A percentile compares a stretch with the other conserved stretches of the same genome.
phyloP scores from a whole-genome alignment of 2,888 invertebrate genomes.

The Chrysodeixis includens region DNA sequence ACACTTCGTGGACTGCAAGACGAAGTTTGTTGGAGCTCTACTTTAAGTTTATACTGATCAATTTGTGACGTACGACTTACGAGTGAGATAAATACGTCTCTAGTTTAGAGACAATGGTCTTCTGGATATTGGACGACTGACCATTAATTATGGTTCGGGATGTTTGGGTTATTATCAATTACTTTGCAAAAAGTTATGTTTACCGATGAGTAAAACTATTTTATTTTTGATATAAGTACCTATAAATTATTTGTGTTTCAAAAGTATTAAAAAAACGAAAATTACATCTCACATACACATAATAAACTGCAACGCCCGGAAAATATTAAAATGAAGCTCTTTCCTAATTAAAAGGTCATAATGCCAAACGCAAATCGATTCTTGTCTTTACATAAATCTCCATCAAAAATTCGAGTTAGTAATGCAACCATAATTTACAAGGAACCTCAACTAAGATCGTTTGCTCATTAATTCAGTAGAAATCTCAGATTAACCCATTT shows the following conservation, averaged over 20 bases:
- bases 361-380: neutral
- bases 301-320: too few species aligned
- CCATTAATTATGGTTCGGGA: too few species aligned
- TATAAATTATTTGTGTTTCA: too few species aligned
- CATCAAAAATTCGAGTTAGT: neutral
- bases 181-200: too few species aligned
- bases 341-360: neutral
- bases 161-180: neutral
- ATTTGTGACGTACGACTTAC: neutral
- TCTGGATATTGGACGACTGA: neutral
- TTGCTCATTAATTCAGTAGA: slow-evolving; percentile 14
- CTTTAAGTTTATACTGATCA: slow-evolving; percentile 2
- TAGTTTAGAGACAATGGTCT: neutral
- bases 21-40: slow-evolving; percentile 18
- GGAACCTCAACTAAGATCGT: neutral
- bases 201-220: too few species aligned
- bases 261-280: too few species aligned
- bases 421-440: slow-evolving; percentile 4
- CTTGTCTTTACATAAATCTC: neutral
- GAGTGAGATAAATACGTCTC: neutral
- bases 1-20: slow-evolving; percentile 36
- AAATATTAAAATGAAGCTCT: too few species aligned
- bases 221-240: too few species aligned
- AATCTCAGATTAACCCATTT: slow-evolving; percentile 18
- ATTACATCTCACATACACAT: too few species aligned